These are phyloP conservation scores for Acinonyx jubatus DNA, from an alignment of 2,113 vertebrate genomes.

Conservation along the genomic window DNA sequence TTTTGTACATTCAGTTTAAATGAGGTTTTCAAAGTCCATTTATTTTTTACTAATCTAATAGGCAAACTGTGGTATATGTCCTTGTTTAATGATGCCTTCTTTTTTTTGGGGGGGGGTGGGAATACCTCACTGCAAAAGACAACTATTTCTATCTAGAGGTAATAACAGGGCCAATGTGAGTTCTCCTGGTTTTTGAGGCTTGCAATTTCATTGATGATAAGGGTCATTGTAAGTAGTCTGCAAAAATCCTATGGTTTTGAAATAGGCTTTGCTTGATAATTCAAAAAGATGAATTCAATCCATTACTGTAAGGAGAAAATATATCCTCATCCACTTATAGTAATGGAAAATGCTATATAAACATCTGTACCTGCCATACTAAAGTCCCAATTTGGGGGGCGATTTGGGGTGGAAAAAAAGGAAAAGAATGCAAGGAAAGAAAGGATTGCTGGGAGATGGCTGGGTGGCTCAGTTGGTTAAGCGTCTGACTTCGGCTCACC, in stretches of 20 bases:
- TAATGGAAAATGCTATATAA: neutral
- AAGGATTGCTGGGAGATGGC: neutral
- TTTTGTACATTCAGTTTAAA: neutral
- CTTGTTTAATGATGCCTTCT: neutral
- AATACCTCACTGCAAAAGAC: neutral
- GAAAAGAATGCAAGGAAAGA: neutral
- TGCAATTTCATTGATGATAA: conserved; percentile 48
- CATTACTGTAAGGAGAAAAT: conserved; percentile 40
- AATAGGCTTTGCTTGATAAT: conserved; percentile 48
- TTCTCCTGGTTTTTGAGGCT: neutral
- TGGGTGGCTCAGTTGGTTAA: too few species aligned
- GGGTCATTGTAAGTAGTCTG: neutral
- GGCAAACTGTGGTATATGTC: neutral
- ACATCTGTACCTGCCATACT: conserved; percentile 17
- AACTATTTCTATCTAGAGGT: neutral
- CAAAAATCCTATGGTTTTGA: neutral
- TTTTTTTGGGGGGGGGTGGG: neutral
- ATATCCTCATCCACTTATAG: neutral
- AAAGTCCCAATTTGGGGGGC: neutral
- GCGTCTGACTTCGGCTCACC: too few species aligned
- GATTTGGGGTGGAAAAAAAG: neutral
- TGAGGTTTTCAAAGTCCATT: neutral
- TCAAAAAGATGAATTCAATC: conserved; percentile 49
- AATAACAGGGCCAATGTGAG: neutral
- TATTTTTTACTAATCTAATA: neutral